Evolutionary conservation across 2,888 invertebrate genomes (phyloP).

Genomic region (Drosophila mimica): DNA sequence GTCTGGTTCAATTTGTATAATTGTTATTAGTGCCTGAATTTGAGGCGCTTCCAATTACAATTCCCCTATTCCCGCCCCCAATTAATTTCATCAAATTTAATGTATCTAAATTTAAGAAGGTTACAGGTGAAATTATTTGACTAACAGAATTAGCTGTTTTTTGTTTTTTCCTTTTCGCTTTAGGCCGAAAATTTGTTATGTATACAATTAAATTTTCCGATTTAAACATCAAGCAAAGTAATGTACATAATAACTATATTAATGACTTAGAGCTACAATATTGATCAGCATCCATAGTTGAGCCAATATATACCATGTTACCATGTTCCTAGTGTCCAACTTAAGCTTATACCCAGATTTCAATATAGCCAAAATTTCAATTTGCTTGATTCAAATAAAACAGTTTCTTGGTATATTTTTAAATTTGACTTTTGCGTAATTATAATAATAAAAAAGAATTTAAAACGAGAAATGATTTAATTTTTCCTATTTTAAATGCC

Average conservation of each 20-base stretch:
- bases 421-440: background rate
- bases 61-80: background rate
- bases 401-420: background rate
- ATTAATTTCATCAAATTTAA: background rate
- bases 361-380: background rate
- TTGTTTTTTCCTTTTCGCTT: background rate
- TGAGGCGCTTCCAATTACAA: conserved; percentile 8
- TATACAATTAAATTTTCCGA: background rate
- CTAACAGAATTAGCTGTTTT: background rate
- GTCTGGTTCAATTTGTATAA: conserved; percentile 24
- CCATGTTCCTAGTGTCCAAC: background rate
- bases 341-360: background rate
- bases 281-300: background rate
- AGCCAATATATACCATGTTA: background rate
- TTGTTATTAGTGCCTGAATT: conserved; percentile 20
- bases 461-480: background rate
- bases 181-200: background rate
- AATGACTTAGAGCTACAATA: background rate
- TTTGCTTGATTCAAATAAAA: background rate
- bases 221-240: background rate
- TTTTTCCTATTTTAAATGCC: background rate
- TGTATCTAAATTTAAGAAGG: background rate
- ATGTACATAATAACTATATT: background rate
- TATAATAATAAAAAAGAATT: background rate
- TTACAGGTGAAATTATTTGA: background rate